These are phyloP conservation scores for Xenopus petersii DNA, from an alignment of 2,797 vertebrate genomes.

Conservation along the genomic window DNA sequence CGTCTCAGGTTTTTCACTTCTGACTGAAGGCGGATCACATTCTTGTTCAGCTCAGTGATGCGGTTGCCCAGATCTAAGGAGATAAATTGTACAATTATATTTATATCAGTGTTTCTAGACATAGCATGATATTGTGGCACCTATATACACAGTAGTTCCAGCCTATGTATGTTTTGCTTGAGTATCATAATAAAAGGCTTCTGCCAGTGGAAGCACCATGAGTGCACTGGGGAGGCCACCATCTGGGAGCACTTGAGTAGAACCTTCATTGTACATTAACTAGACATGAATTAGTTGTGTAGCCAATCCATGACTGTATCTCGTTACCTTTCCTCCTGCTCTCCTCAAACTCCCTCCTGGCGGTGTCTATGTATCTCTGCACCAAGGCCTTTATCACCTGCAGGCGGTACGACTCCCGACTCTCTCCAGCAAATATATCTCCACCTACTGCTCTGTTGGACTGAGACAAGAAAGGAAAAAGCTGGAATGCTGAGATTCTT, in stretches of 20 bases:
- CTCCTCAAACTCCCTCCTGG: constrained; percentile 81
- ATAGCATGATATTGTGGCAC: too few relatives aligned
- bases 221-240: too few relatives aligned
- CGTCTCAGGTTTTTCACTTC: constrained; percentile 72
- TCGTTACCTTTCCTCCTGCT: constrained; percentile 77
- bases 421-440: constrained; percentile 41
- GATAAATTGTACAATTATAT: neutral
- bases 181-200: too few relatives aligned
- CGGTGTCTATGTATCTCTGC: constrained; percentile 84
- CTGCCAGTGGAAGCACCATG: too few relatives aligned
- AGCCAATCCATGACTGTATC: neutral
- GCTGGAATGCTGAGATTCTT: too few relatives aligned
- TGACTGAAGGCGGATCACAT: constrained; percentile 68
- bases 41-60: constrained; percentile 82
- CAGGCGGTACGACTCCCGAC: constrained; percentile 68
- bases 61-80: constrained; percentile 80
- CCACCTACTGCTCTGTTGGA: constrained; percentile 6
- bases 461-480: neutral
- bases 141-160: too few relatives aligned
- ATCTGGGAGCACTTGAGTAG: too few relatives aligned
- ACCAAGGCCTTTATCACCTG: constrained; percentile 81
- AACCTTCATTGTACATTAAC: too few relatives aligned
- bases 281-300: too few relatives aligned
- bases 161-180: too few relatives aligned
- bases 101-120: too few relatives aligned